These are phyloP conservation scores for Pteropus rufus DNA, from an alignment of 2,797 vertebrate species.

Conservation along the genomic window DNA sequence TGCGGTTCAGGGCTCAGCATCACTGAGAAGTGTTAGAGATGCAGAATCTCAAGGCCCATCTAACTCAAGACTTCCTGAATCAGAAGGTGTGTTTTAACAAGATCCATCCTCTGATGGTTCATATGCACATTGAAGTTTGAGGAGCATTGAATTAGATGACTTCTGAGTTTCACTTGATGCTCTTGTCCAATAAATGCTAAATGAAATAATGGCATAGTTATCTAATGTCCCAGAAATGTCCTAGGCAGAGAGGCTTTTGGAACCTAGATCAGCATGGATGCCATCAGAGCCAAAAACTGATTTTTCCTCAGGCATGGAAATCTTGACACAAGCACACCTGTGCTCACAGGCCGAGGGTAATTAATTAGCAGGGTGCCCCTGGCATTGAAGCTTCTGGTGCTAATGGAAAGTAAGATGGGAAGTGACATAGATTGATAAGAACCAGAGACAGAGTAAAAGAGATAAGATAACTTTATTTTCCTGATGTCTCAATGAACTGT, in stretches of 20 bases:
- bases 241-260: not conserved
- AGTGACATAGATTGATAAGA: constrained; percentile 5
- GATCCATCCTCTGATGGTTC: not conserved
- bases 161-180: not conserved
- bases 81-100: not conserved
- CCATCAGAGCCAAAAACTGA: not conserved
- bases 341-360: not conserved
- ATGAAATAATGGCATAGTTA: not conserved
- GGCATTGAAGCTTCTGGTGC: not conserved
- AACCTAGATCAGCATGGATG: not conserved
- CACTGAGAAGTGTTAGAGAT: not conserved
- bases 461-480: not conserved
- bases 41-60: not conserved
- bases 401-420: constrained; percentile 29
- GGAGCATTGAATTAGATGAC: not conserved
- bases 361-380: constrained; percentile 29
- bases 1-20: not conserved
- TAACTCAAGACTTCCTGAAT: not conserved
- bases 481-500: not conserved
- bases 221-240: not conserved
- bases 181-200: not conserved
- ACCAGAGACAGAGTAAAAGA: not conserved
- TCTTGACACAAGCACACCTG: constrained; percentile 40
- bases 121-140: not conserved
- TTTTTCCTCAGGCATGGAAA: constrained; percentile 39